Evolutionary conservation across 2,888 invertebrate species (phyloP).

Genomic region (Aleiodes alternator): DNA sequence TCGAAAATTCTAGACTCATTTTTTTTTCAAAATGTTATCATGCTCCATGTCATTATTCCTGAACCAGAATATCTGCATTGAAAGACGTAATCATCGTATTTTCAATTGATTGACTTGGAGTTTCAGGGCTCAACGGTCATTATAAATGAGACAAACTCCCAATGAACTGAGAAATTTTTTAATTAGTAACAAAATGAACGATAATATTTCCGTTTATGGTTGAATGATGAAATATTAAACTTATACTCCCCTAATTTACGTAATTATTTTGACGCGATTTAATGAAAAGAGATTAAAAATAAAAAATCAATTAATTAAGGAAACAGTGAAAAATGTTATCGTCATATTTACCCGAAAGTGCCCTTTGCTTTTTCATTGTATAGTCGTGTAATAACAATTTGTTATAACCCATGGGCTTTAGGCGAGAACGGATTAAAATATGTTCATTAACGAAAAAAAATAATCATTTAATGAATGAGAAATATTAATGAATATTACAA

Average conservation of each 20-base stretch:
- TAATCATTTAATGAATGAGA: background rate
- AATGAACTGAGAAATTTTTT: slow-evolving; percentile 56
- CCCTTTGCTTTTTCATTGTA: slow-evolving; percentile 60
- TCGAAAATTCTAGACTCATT: too few species aligned
- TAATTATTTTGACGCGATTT: slow-evolving; percentile 49
- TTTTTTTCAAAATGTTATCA: too few species aligned
- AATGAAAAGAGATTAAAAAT: background rate
- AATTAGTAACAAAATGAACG: slow-evolving; percentile 51
- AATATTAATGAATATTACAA: slow-evolving; percentile 6
- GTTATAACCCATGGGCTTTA: slow-evolving; percentile 27
- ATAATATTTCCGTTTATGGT: slow-evolving; percentile 47
- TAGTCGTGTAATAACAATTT: slow-evolving; percentile 38
- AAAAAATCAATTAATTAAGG: slow-evolving; percentile 26
- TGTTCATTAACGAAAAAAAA: background rate
- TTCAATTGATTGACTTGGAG: too few species aligned
- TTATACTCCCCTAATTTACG: slow-evolving; percentile 40
- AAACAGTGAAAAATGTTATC: slow-evolving; percentile 55
- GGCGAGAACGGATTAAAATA: slow-evolving; percentile 37
- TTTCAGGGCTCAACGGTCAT: too few species aligned
- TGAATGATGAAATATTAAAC: slow-evolving; percentile 24
- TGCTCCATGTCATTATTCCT: too few species aligned
- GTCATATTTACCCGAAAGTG: slow-evolving; percentile 64
- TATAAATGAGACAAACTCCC: slow-evolving; percentile 6
- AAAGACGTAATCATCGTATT: too few species aligned
- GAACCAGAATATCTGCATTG: too few species aligned